Evolutionary conservation across 2,888 invertebrate species (phyloP).

Genomic region (Melanotus villosus): DNA sequence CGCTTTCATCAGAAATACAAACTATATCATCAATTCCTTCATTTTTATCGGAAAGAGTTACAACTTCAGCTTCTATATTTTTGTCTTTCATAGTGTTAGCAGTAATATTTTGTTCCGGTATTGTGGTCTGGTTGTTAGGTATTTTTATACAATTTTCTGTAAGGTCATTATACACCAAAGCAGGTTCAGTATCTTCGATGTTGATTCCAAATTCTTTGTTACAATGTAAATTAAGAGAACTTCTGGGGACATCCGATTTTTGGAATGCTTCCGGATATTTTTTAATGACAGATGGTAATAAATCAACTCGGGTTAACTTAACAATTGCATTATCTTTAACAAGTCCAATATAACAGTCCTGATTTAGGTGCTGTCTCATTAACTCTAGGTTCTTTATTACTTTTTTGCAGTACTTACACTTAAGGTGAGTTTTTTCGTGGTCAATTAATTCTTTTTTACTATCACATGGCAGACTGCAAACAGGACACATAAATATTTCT

Average conservation of each 20-base stretch:
- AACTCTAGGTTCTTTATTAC: neutral
- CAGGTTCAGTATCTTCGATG: neutral
- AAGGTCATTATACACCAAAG: neutral
- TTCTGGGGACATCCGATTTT: neutral
- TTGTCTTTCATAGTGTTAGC: too few species aligned
- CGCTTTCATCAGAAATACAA: constrained; percentile 14
- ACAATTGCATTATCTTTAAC: constrained; percentile 5
- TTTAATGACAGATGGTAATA: neutral
- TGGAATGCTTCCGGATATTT: constrained; percentile 1
- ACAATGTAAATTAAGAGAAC: neutral
- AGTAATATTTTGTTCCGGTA: neutral
- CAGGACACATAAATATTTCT: neutral
- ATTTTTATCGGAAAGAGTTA: neutral
- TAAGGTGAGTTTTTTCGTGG: constrained; percentile 41
- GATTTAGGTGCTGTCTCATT: neutral
- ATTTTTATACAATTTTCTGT: too few species aligned
- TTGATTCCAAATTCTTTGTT: neutral
- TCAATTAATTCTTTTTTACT: constrained; percentile 20
- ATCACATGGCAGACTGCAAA: neutral
- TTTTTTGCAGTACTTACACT: constrained; percentile 39
- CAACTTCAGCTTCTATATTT: too few species aligned
- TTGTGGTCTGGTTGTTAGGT: neutral
- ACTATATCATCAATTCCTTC: neutral
- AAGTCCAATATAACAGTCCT: neutral
- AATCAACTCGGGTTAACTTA: constrained; percentile 10